Evolutionary conservation across 2,888 invertebrate species (phyloP).

Genomic region (Andrena marginata): DNA sequence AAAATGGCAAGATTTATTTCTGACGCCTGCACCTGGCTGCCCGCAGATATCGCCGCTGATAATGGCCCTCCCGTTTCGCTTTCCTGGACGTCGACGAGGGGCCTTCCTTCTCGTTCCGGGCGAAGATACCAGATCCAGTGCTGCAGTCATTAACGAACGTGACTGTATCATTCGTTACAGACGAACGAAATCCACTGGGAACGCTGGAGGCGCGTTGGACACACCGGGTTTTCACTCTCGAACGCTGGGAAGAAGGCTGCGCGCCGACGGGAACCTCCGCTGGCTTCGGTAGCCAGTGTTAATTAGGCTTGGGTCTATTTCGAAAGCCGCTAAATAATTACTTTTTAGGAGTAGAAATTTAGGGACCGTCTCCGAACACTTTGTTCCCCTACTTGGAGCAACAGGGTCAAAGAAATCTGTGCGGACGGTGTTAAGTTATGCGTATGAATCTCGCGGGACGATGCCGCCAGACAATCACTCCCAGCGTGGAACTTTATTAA

Average conservation of each 20-base stretch:
- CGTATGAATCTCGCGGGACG: too few species aligned
- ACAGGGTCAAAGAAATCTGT: not conserved
- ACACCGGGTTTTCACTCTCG: not conserved
- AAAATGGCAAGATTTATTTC: constrained; percentile 62
- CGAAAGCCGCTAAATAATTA: constrained; percentile 75
- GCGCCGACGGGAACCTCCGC: not conserved
- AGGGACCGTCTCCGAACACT: not conserved
- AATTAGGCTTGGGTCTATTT: constrained; percentile 64
- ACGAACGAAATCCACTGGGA: too few species aligned
- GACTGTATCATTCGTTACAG: constrained; percentile 45
- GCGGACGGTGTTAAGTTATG: not conserved
- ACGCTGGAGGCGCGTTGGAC: too few species aligned
- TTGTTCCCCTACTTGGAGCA: too few species aligned
- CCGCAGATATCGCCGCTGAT: constrained; percentile 33
- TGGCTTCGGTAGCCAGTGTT: constrained; percentile 56
- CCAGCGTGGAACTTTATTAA: too few species aligned
- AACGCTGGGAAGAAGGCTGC: not conserved
- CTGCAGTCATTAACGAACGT: constrained; percentile 62
- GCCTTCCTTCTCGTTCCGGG: too few species aligned
- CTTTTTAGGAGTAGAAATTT: constrained; percentile 64
- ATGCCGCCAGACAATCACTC: too few species aligned
- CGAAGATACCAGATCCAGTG: not conserved
- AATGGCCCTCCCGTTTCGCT: too few species aligned
- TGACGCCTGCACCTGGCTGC: constrained; percentile 71
- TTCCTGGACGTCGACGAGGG: too few species aligned